Conservation (phyloP, 2,113 vertebrate species). For the Salvelinus sp. region DNA sequence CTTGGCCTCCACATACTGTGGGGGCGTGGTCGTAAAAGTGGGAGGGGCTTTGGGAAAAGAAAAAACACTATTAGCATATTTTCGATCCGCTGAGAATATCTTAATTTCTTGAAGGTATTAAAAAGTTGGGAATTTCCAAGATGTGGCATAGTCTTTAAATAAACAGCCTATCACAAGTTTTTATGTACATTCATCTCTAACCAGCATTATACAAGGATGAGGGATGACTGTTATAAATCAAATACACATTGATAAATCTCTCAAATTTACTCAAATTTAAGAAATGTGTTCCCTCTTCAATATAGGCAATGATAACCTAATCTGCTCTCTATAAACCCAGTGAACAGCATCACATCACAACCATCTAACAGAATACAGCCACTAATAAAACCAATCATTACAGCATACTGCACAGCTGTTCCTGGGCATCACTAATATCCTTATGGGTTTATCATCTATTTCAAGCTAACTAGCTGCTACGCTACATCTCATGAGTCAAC, state of each 20-base stretch:
- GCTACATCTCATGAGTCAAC: constrained; percentile 22
- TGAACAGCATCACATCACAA: background rate
- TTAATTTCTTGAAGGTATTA: background rate
- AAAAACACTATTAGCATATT: constrained; percentile 5
- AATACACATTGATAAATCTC: background rate
- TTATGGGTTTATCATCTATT: constrained; percentile 35
- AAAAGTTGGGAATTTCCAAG: background rate
- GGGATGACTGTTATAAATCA: background rate
- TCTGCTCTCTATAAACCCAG: background rate
- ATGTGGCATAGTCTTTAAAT: background rate
- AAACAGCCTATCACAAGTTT: background rate
- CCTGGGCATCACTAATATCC: constrained; percentile 27
- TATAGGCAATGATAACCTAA: background rate
- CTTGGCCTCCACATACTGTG: constrained; percentile 95
- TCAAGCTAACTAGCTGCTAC: constrained; percentile 13
- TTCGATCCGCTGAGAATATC: background rate
- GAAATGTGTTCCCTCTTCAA: background rate
- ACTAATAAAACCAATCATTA: constrained; percentile 3
- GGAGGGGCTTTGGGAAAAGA: constrained; percentile 83
- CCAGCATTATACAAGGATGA: background rate
- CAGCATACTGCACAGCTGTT: constrained; percentile 31
- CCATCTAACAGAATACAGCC: background rate
- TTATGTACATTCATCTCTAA: background rate
- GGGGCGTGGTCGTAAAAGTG: constrained; percentile 93
- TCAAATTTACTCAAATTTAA: too few species aligned